phyloP scores from a whole-genome alignment of 2,113 vertebrate species.

The Colaptes auratus region DNA sequence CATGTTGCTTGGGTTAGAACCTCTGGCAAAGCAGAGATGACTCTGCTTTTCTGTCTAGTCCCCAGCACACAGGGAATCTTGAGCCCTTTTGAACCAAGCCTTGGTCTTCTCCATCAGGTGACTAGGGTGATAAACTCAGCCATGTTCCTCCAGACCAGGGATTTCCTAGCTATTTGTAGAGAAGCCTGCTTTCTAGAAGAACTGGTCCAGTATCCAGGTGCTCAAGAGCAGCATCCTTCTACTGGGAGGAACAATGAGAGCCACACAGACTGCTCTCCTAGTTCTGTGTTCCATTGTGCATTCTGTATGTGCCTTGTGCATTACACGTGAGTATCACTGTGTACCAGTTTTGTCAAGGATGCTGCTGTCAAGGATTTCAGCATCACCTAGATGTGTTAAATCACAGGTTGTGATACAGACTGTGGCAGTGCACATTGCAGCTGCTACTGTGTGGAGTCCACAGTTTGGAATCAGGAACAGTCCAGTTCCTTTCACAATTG shows the following conservation, averaged over 20 bases:
- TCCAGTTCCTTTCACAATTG: slow-evolving; percentile 11
- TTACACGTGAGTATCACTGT: rapidly evolving
- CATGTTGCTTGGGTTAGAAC: not conserved
- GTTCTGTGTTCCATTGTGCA: not conserved
- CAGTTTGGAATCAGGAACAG: slow-evolving; percentile 17
- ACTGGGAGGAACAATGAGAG: not conserved
- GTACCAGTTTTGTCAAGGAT: not conserved
- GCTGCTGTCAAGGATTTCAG: not conserved
- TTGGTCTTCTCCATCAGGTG: not conserved
- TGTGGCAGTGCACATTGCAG: not conserved
- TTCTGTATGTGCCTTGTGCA: not conserved
- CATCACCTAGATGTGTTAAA: not conserved
- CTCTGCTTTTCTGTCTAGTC: not conserved
- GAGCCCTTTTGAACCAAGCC: not conserved
- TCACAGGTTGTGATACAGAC: not conserved
- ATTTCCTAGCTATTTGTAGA: not conserved
- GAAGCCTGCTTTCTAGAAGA: not conserved
- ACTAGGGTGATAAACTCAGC: not conserved
- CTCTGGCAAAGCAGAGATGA: not conserved
- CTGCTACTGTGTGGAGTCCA: not conserved
- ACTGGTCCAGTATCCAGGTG: not conserved
- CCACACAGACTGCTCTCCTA: not conserved
- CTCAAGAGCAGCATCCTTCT: not conserved
- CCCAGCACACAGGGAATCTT: not conserved
- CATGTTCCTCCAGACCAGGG: not conserved